Evolutionary conservation across 2,797 vertebrate species (phyloP).

Genomic region (Pempheris klunzingeri): DNA sequence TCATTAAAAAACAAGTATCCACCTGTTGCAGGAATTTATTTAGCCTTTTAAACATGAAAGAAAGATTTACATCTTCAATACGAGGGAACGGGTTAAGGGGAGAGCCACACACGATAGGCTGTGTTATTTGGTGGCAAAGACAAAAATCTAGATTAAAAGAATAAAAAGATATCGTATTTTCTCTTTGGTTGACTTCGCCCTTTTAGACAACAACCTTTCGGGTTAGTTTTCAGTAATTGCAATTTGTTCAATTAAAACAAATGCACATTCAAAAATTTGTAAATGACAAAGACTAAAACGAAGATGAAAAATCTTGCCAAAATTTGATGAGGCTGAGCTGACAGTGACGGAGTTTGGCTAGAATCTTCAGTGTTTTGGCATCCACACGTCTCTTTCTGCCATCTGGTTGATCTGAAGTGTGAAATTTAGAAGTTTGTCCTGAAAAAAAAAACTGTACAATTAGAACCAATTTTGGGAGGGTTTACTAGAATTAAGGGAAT

Average conservation of each 20-base stretch:
- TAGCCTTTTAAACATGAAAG: not conserved
- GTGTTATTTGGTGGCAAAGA: not conserved
- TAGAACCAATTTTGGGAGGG: not conserved
- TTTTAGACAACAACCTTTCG: not conserved
- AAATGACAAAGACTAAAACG: not conserved
- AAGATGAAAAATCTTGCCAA: constrained; percentile 34
- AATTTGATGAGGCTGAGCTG: constrained; percentile 52
- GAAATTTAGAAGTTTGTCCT: constrained; percentile 33
- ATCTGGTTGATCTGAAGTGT: constrained; percentile 63
- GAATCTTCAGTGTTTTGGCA: constrained; percentile 37
- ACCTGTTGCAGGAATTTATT: not conserved
- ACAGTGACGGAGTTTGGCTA: constrained; percentile 41
- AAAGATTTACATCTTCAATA: not conserved
- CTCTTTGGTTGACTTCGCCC: not conserved
- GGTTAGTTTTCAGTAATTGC: not conserved
- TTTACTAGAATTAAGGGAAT: constrained; percentile 6
- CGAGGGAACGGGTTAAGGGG: not conserved
- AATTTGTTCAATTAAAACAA: not conserved
- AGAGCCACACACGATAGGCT: not conserved
- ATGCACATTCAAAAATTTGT: not conserved
- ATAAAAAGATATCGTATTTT: not conserved
- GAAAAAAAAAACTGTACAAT: not conserved
- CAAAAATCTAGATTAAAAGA: not conserved
- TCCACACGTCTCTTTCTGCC: constrained; percentile 30
- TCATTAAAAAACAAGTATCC: not conserved